These are phyloP conservation scores for Lycodopsis pacificus DNA, from an alignment of 2,797 vertebrate genomes.

Conservation along the genomic window DNA sequence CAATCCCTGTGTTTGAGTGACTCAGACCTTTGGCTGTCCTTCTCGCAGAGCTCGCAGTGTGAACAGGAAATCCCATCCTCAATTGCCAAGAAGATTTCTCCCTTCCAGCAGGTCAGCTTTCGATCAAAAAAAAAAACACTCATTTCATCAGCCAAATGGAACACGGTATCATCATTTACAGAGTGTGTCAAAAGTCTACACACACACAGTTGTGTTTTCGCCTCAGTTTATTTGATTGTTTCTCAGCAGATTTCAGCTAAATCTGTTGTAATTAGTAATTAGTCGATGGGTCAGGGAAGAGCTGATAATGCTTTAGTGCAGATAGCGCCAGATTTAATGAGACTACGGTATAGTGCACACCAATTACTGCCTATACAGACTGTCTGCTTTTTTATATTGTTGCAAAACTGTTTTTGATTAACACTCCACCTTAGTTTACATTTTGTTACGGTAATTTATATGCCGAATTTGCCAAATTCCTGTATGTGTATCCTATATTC, in stretches of 20 bases:
- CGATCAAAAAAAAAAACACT: constrained; percentile 29
- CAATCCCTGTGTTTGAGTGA: constrained; percentile 92
- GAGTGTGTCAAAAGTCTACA: neutral
- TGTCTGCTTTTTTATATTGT: neutral
- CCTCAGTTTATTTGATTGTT: neutral
- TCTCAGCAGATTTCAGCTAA: neutral
- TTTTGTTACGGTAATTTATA: neutral
- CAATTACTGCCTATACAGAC: neutral
- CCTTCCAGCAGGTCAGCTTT: constrained; percentile 93
- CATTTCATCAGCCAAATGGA: constrained; percentile 32
- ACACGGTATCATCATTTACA: constrained; percentile 12
- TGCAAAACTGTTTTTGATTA: constrained; percentile 8
- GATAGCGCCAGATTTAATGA: neutral
- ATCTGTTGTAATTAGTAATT: neutral
- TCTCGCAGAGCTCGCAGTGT: constrained; percentile 91
- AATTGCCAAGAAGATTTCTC: constrained; percentile 89
- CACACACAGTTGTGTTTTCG: neutral
- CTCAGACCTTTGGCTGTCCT: constrained; percentile 90
- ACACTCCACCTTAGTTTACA: neutral
- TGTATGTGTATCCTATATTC: neutral
- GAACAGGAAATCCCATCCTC: constrained; percentile 93
- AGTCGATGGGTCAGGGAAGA: neutral
- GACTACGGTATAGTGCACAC: neutral
- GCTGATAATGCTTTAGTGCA: neutral
- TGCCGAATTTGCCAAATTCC: neutral